A percentile compares a stretch with the other conserved stretches of the same genome.
Evolutionary conservation across 2,797 vertebrate species (phyloP).

Genomic region (Eremophila alpestris): DNA sequence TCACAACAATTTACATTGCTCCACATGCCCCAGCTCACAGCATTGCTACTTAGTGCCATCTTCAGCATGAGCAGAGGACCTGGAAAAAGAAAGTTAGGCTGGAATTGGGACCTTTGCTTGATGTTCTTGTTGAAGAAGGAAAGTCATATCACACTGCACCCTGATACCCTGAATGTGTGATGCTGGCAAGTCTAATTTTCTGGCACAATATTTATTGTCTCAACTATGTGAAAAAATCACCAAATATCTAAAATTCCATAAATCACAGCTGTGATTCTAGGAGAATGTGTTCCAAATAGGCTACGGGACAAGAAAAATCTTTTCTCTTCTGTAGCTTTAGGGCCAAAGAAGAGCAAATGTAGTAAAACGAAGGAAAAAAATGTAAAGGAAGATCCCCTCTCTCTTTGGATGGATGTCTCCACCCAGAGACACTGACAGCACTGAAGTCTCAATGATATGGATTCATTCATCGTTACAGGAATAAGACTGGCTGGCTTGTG

Average conservation of each 20-base stretch:
- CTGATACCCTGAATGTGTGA: neutral
- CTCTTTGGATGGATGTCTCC: neutral
- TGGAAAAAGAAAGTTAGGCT: neutral
- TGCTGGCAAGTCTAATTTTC: neutral
- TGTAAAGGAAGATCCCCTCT: neutral
- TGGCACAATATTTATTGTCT: neutral
- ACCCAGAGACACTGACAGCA: rapidly evolving
- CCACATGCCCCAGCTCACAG: neutral
- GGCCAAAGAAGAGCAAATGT: neutral
- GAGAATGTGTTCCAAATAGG: neutral
- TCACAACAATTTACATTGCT: neutral
- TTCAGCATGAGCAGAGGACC: neutral
- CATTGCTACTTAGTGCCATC: neutral
- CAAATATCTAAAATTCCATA: neutral
- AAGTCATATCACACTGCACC: neutral
- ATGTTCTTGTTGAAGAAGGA: neutral
- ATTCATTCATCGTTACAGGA: neutral
- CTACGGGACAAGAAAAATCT: neutral
- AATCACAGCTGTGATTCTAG: neutral
- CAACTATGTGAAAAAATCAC: neutral
- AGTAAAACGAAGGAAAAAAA: neutral
- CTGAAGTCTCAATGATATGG: neutral
- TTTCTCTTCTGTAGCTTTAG: neutral
- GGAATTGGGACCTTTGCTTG: neutral
- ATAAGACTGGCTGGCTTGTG: neutral